Evolutionary conservation across 2,797 vertebrate species (phyloP), one percentile per base, ranked within the genome.

Genomic region (Xenentodon cancila): DNA sequence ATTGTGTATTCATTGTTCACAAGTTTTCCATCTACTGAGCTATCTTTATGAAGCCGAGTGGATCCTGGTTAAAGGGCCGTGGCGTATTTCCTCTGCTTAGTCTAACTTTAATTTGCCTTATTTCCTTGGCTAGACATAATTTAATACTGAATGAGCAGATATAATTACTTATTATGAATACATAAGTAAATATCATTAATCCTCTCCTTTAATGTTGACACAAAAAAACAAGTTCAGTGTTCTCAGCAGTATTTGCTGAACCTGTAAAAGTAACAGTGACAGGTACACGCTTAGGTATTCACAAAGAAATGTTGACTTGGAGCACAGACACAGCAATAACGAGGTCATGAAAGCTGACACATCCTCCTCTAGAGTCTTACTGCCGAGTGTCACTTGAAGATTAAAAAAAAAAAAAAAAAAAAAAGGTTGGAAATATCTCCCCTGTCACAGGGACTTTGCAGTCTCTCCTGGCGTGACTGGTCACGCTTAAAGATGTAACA

Each of bases 301-400:
- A 21, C 48, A 47, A 21, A 22, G 46, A 62, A 66, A 62, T 64
- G 37, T 34, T 80, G 64, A 84, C 72, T 64, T 30, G 50, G 40
- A 67, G 44, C 42, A 53, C 27, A 53, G 43, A 62, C 12, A 16
- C 3, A 5, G 57, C 32, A 8, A 50, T 69, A 50, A 73, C 17
- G 7, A 73, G 66, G 64, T 66, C 47, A 70, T 56, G 65, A 30
- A 66, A 50, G 55, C 51, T 3, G 1, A 37, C 61, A 61, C 16
- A 64, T 68, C 4, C 13, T 11, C 18, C 51, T 61, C 15, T 17
- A 32, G 20, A 0, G 1, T 68, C 13, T 55, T 20, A 27, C 43
- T 47, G 30, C 50, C 19, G 43, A 51, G 51, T 62, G 55, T 68
- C 61, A 51, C n/a, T n/a, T 71, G n/a, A n/a, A n/a, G n/a, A n/a